Conservation (phyloP, 2,113 vertebrate genomes). For the Xiphophorus hellerii region DNA sequence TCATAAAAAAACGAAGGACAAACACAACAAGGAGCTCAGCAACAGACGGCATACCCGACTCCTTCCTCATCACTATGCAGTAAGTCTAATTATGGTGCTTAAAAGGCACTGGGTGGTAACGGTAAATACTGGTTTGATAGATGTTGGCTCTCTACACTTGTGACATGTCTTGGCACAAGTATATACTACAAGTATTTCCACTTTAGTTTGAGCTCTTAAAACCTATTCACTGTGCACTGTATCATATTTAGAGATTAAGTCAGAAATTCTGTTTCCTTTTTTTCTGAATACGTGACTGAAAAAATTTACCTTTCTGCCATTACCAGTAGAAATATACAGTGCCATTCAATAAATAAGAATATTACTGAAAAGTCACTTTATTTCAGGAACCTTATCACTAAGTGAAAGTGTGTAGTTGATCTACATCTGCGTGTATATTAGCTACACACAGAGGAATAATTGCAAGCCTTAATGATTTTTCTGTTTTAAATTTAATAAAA, state of each 20-base stretch:
- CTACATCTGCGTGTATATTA: too few relatives aligned
- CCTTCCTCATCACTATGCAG: constrained; percentile 2
- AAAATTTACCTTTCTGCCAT: background rate
- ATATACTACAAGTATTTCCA: background rate
- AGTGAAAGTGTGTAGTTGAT: too few relatives aligned
- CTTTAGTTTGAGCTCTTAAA: background rate
- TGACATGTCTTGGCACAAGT: background rate
- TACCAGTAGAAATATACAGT: too few relatives aligned
- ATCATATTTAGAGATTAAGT: background rate
- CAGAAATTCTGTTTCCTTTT: background rate
- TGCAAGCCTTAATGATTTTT: too few relatives aligned
- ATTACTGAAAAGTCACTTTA: too few relatives aligned
- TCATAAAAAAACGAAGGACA: constrained; percentile 2
- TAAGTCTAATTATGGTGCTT: background rate
- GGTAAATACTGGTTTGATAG: background rate
- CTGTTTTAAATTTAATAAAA: too few relatives aligned
- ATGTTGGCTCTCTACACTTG: background rate
- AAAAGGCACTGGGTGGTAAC: background rate
- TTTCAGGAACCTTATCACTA: too few relatives aligned
- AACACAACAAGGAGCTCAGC: constrained; percentile 2
- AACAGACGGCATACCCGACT: constrained; percentile 8
- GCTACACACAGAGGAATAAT: too few relatives aligned
- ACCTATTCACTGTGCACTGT: background rate
- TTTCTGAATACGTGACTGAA: background rate
- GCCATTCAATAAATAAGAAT: too few relatives aligned